Conservation (phyloP, 2,797 vertebrate genomes). For the Etheostoma perlongum region DNA sequence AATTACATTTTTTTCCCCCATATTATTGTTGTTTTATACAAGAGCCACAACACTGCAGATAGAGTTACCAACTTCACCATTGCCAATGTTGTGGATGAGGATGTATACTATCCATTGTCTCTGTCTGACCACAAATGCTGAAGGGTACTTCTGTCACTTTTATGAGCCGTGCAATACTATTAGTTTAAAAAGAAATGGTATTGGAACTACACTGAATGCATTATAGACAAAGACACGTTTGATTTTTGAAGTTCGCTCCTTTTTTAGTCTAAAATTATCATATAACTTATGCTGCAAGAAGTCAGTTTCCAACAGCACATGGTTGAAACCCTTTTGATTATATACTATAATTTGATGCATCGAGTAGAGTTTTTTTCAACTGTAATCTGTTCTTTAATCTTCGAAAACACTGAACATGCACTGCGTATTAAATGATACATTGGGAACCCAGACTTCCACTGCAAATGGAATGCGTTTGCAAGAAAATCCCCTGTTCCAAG, state of each 20-base stretch:
- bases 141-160: slow-evolving; percentile 39
- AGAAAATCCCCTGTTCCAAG: slow-evolving; percentile 28
- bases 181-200: slow-evolving; percentile 22
- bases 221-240: background rate
- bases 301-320: slow-evolving; percentile 59
- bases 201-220: background rate
- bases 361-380: background rate
- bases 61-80: slow-evolving; percentile 48
- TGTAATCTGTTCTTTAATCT: background rate
- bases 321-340: slow-evolving; percentile 37
- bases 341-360: too few relatives aligned
- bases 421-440: background rate
- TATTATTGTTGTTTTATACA: slow-evolving; percentile 41
- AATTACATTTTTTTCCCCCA: slow-evolving; percentile 29
- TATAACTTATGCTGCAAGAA: slow-evolving; percentile 25
- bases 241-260: too few relatives aligned
- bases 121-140: slow-evolving; percentile 48
- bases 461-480: slow-evolving; percentile 6
- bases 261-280: slow-evolving; percentile 13
- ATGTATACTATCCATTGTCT: slow-evolving; percentile 61
- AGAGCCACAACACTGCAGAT: slow-evolving; percentile 41
- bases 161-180: slow-evolving; percentile 29
- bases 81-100: slow-evolving; percentile 33
- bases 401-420: background rate
- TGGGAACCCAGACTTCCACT: background rate